These are phyloP conservation scores for Synanthedon vespiformis DNA, from an alignment of 2,888 invertebrate genomes.

Conservation along the genomic window DNA sequence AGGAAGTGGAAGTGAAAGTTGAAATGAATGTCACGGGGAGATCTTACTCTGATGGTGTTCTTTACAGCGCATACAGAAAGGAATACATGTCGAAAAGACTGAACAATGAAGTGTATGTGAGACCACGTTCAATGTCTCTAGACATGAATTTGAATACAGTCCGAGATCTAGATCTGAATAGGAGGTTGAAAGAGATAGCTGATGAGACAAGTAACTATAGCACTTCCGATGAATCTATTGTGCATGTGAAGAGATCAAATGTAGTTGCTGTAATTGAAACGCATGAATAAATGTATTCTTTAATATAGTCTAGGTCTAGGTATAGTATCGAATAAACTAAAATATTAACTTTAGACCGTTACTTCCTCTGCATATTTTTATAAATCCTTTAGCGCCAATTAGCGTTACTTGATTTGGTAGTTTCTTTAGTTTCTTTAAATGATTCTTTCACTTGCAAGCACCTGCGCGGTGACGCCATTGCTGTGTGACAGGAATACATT, in stretches of 20 bases:
- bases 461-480: slow-evolving; percentile 12
- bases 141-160: not conserved
- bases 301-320: no score
- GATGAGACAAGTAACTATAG: not conserved
- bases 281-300: no score
- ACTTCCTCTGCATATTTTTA: no score
- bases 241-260: slow-evolving; percentile 6
- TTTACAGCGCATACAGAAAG: slow-evolving; percentile 34
- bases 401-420: no score
- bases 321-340: no score
- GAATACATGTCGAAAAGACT: slow-evolving; percentile 15
- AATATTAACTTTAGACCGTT: no score
- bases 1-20: not conserved
- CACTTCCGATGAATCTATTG: slow-evolving; percentile 6
- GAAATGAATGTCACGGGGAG: slow-evolving; percentile 23
- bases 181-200: not conserved
- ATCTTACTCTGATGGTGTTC: slow-evolving; percentile 47
- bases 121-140: slow-evolving; percentile 34
- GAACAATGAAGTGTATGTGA: slow-evolving; percentile 9
- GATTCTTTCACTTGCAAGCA: no score
- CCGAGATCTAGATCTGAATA: not conserved
- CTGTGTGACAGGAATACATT: slow-evolving; percentile 22
- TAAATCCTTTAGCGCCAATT: no score
- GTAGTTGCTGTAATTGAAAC: no score
- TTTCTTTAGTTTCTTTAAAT: no score